phyloP scores from a whole-genome alignment of 2,888 invertebrate species.

The Druceiella hillmani region DNA sequence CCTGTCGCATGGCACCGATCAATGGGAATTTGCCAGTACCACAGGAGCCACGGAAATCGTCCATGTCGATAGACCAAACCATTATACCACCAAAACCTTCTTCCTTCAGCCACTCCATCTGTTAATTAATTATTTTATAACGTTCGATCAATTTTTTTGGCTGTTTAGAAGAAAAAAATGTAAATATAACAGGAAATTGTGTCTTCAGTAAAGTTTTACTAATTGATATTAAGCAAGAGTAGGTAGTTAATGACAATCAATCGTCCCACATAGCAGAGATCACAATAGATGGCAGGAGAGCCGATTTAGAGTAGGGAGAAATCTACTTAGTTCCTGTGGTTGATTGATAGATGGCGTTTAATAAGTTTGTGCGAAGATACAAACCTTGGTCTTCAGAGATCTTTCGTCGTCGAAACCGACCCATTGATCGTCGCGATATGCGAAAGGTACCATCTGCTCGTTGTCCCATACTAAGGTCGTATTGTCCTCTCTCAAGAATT shows the following conservation, averaged over 20 bases:
- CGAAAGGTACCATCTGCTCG: constrained; percentile 93
- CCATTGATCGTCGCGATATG: constrained; percentile 88
- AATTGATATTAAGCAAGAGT: constrained; percentile 11
- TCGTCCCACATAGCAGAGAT: constrained; percentile 1
- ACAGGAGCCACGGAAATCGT: constrained; percentile 88
- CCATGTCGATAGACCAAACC: constrained; percentile 97
- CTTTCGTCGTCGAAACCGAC: constrained; percentile 93
- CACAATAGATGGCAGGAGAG: neutral
- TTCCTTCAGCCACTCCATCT: constrained; percentile 92
- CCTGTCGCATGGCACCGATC: constrained; percentile 80
- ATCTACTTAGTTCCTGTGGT: neutral
- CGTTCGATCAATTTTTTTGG: neutral
- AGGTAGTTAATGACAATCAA: neutral
- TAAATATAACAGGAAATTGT: constrained; percentile 3
- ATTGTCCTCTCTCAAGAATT: constrained; percentile 83
- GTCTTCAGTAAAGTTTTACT: neutral
- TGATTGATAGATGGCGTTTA: neutral
- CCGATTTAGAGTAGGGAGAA: neutral
- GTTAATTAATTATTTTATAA: constrained; percentile 17
- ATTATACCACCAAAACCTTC: constrained; percentile 94
- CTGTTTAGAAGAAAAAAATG: constrained; percentile 4
- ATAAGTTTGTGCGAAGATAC: constrained; percentile 6
- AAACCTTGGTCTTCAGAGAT: constrained; percentile 84
- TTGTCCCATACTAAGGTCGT: constrained; percentile 94
- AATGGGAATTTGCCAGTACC: constrained; percentile 88